Evolutionary conservation across 2,888 invertebrate species (phyloP).

Genomic region (Pammene fasciana): DNA sequence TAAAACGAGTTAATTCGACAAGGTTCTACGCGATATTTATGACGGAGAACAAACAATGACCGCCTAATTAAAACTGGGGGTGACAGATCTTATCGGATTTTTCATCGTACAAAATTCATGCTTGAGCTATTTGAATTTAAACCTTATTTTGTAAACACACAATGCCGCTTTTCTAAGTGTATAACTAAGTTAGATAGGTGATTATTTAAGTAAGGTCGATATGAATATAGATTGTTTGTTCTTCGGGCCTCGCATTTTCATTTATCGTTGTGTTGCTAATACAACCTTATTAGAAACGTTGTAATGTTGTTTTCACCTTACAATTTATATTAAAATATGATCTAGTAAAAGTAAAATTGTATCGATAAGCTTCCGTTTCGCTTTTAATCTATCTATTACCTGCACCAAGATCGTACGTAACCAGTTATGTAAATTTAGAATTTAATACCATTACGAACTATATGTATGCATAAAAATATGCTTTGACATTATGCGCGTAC

Average conservation of each 20-base stretch:
- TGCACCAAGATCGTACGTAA: conserved; percentile 68
- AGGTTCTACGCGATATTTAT: conserved; percentile 34
- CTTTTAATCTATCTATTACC: conserved; percentile 69
- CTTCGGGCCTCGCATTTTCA: background rate
- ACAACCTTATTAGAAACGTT: background rate
- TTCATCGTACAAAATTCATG: conserved; percentile 3
- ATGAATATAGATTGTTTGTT: background rate
- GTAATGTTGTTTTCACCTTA: background rate
- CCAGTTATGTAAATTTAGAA: conserved; percentile 54
- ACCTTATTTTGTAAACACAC: background rate
- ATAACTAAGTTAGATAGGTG: background rate
- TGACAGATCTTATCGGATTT: conserved; percentile 61
- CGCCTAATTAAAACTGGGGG: conserved; percentile 61
- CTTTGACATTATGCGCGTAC: too few relatives aligned
- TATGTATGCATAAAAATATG: background rate
- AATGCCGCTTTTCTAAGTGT: background rate
- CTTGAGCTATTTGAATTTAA: background rate
- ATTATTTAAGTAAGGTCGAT: conserved; percentile 12
- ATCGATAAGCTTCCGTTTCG: conserved; percentile 58
- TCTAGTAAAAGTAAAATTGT: conserved; percentile 48
- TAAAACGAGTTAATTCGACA: conserved; percentile 5
- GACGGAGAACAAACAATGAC: conserved; percentile 38
- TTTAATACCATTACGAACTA: conserved; percentile 11
- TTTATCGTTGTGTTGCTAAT: background rate
- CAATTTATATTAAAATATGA: background rate